Base-by-base conservation (phyloP, 2,797 vertebrate species). In the Cynopterus sphinx region DNA sequence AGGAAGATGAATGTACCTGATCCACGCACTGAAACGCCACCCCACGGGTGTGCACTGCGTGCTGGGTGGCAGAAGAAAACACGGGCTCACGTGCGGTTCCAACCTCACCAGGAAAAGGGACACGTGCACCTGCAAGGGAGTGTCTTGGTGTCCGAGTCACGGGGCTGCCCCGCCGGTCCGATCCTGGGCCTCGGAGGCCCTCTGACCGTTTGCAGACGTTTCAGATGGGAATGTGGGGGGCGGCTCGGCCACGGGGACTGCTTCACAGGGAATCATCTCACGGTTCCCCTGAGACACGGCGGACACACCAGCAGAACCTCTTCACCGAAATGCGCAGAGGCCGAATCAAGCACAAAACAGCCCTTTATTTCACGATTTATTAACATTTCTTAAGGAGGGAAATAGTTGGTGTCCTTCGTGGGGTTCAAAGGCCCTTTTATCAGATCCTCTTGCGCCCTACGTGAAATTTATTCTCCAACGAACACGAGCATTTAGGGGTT, bases 401-500 rank as follows among this genome's bases (percentile, higher is more conserved):
- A 97, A 82, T 85, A 43, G 63, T 95, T 90, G 87, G 21, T 87
- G 83, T 89, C 86, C 91, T 95, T 95, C 95, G n/a, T 36, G 92
- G 68, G 97, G 1, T 91, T 97, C 71, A 90, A 97, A 94, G 70
- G 39, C 11, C 92, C 16, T 97, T 98, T 91, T 88, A 97, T 77
- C 71, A 90, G 89, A 97, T 77, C 7, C 12, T 83, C 67, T 87
- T 70, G 53, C 39, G 51, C 57, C 41, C 81, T 2, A 73, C 28
- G 28, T 63, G 51, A 88, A 97, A 96, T 83, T 49, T 91, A 92
- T 96, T 96, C 94, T 49, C 96, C 31, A 73, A 90, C 95, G 85
- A 97, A 91, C 0, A 19, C 65, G 90, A 97, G 87, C 97, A 83
- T 55, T 97, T 82, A 87, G 71, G 97, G 90, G 96, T 85, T 61